Evolutionary conservation across 1,140 invertebrate species (phyloP), one percentile per base, ranked within the genome.

Genomic region (Meloidogyne floridensis): DNA sequence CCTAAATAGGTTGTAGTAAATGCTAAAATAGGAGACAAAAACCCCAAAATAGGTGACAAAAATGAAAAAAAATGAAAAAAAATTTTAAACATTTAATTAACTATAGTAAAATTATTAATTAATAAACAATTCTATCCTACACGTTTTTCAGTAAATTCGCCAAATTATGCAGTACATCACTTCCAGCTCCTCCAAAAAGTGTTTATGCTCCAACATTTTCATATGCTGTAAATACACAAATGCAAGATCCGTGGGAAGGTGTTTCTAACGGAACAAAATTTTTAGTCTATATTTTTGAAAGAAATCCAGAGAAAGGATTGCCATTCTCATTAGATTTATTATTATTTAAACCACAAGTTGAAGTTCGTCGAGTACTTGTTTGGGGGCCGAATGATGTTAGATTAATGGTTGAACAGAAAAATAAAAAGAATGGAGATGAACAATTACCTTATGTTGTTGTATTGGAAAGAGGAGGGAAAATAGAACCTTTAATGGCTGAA

Each of bases 381-480:
- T 20, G 13, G 65, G 65, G 77, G 20, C 9, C 18, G n/a, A 72
- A 79, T 85, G 53, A 81, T 83, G 8, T 79, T 83, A 13, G 74
- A 79, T 54, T 86, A 86, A 53, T 84, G 86, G 20, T 80, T 88
- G 42, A 81, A 80, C 72, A 59, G 56, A 51, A 85, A 85, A 83
- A 83, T 87, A 6, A 74, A 70, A 74, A 84, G 84, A 77, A 79
- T 70, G 77, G 59, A 8, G 56, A 69, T 51, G 18, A 71, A 32
- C 75, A 80, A 43, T 88, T 88, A 69, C 87, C 87, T 59, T 89
- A 87, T 43, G 83, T 88, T 10, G 87, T 82, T 53, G 72, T 87
- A 18, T 86, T 88, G 75, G 77, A 83, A 70, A 81, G 87, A 54
- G n/a, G n/a, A 7, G 86, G 84, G 53, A 81, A 70, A 10, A 47